A percentile compares a stretch with the other conserved stretches of the same genome.
Evolutionary conservation across 2,888 invertebrate genomes (phyloP).

Genomic region (Timema cristinae): DNA sequence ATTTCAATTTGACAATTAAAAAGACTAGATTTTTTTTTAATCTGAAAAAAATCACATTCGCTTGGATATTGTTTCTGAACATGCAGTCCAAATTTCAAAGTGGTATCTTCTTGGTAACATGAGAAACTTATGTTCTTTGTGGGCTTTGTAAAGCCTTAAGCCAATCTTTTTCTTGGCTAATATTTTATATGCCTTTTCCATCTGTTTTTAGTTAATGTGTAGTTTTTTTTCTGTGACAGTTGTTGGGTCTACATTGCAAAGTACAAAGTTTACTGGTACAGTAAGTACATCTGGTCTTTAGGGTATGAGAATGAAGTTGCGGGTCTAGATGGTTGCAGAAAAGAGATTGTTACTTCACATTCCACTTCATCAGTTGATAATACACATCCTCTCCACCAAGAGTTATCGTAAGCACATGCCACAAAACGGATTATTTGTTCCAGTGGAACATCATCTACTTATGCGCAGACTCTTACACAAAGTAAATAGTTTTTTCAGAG

Average conservation of each 20-base stretch:
- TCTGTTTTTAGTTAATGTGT: not conserved
- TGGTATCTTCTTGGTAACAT: not conserved
- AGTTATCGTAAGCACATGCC: constrained; percentile 15
- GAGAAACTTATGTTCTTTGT: not conserved
- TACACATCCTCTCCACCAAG: constrained; percentile 11
- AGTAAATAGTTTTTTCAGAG: constrained; percentile 4
- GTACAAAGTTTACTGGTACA: constrained; percentile 4
- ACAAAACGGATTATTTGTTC: constrained; percentile 10
- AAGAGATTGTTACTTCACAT: constrained; percentile 2
- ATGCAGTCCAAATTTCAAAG: too few species aligned
- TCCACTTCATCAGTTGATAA: not conserved
- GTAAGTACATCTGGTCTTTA: constrained; percentile 16
- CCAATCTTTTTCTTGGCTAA: not conserved
- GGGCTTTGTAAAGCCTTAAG: not conserved
- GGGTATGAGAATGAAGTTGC: constrained; percentile 2
- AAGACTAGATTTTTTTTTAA: too few species aligned
- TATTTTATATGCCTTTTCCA: not conserved
- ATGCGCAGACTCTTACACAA: not conserved
- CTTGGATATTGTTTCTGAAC: too few species aligned
- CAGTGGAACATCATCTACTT: not conserved
- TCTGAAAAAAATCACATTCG: too few species aligned
- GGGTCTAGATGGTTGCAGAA: constrained; percentile 11
- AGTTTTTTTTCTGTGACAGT: not conserved
- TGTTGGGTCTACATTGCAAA: constrained; percentile 13
- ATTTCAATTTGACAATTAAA: too few species aligned